A percentile compares a stretch with the other conserved stretches of the same genome.
phyloP scores from a whole-genome alignment of 2,797 vertebrate species.

The Cuculus canorus region DNA sequence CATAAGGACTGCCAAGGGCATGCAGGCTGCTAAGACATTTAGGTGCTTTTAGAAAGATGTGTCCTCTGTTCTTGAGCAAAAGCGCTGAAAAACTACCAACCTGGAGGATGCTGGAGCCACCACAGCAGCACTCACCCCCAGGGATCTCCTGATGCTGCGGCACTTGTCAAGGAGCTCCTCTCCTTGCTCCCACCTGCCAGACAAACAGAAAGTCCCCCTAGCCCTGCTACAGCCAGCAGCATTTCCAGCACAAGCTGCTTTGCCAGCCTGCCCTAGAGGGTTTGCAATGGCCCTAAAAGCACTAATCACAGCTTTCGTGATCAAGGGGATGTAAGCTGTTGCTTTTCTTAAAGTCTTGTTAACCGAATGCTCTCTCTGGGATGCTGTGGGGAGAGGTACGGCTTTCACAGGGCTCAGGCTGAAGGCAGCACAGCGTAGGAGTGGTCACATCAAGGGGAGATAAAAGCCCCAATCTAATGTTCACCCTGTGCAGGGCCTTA shows the following conservation, averaged over 20 bases:
- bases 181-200: background rate
- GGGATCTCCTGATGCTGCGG: background rate
- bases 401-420: background rate
- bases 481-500: background rate
- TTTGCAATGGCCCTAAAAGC: background rate
- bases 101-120: background rate
- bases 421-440: background rate
- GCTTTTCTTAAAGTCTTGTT: background rate
- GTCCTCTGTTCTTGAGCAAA: background rate
- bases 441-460: fast-evolving
- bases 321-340: background rate
- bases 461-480: background rate
- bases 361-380: background rate
- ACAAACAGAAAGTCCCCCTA: fast-evolving
- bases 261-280: background rate
- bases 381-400: background rate
- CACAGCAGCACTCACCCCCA: background rate
- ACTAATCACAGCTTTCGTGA: background rate
- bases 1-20: background rate
- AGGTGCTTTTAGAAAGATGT: background rate
- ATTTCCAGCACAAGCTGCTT: background rate
- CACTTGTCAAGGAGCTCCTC: background rate
- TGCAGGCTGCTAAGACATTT: background rate
- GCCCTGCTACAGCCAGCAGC: background rate
- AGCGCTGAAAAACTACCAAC: background rate